Percentiles rank a stretch among this genome's conserved stretches.
phyloP scores from a whole-genome alignment of 2,888 invertebrate species.

The Linyphia triangularis region DNA sequence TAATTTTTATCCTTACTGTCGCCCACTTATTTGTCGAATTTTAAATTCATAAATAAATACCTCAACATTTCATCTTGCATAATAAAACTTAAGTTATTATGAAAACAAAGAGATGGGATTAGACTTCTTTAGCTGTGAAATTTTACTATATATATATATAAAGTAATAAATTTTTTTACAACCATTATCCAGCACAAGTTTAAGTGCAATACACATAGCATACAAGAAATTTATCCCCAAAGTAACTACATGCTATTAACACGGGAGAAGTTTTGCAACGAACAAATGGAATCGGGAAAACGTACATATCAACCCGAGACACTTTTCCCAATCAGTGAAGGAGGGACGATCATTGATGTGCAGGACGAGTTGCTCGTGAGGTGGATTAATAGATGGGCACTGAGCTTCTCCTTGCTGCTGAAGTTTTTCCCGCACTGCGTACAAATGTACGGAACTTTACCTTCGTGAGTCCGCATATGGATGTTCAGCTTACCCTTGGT shows the following conservation, averaged over 20 bases:
- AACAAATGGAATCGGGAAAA: neutral
- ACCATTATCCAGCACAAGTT: neutral
- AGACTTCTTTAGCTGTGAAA: no score
- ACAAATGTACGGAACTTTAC: conserved; percentile 61
- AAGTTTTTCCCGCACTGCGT: conserved; percentile 69
- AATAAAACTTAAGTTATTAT: no score
- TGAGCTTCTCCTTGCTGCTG: conserved; percentile 65
- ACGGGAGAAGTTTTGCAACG: neutral
- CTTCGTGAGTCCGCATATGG: conserved; percentile 64
- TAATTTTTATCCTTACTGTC: no score
- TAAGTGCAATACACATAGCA: conserved; percentile 24
- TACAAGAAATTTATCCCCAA: neutral
- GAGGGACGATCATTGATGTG: conserved; percentile 57
- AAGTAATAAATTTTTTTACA: neutral
- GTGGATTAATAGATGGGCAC: conserved; percentile 63
- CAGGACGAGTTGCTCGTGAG: conserved; percentile 31
- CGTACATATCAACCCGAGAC: conserved; percentile 21
- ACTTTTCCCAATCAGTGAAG: conserved; percentile 55
- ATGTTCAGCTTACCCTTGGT: conserved; percentile 70
- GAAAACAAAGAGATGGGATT: no score
- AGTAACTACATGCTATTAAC: neutral
- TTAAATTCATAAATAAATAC: no score
- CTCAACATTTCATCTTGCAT: no score
- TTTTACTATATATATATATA: no score
- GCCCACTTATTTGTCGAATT: no score